Evolutionary conservation across 2,113 vertebrate genomes (phyloP).

Genomic region (Sphaerodactylus townsendi): DNA sequence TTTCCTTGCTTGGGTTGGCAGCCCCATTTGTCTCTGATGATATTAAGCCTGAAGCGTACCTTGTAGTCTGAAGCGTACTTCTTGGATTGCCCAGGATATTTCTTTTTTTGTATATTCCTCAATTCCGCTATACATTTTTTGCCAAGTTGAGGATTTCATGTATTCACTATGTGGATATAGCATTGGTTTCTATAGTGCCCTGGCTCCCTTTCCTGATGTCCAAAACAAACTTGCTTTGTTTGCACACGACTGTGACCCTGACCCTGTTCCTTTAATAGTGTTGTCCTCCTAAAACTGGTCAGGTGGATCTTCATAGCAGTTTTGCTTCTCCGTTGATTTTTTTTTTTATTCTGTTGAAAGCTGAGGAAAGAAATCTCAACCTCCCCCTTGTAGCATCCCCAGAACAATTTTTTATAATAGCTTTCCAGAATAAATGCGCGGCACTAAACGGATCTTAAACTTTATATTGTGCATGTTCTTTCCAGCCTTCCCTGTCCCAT

Average conservation of each 20-base stretch:
- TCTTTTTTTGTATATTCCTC: not conserved
- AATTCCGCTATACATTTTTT: not conserved
- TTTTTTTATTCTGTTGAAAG: slow-evolving; percentile 32
- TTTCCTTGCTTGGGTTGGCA: no score
- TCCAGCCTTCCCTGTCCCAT: not conserved
- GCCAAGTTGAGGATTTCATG: no score
- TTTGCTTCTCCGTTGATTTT: slow-evolving; percentile 25
- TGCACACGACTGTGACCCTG: no score
- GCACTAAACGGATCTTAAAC: slow-evolving; percentile 14
- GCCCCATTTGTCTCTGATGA: no score
- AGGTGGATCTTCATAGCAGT: not conserved
- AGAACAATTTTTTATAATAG: not conserved
- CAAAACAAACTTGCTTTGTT: not conserved
- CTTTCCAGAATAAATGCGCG: not conserved
- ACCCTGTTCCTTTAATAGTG: not conserved
- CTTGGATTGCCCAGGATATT: no score
- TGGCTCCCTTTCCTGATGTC: not conserved
- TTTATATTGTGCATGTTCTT: not conserved
- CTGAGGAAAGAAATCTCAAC: slow-evolving; percentile 58
- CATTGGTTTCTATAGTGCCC: not conserved
- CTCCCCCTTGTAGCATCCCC: slow-evolving; percentile 22
- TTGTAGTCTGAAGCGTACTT: no score
- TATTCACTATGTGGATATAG: not conserved
- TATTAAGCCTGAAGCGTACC: no score
- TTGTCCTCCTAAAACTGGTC: not conserved